These are phyloP conservation scores for Monoplex corrugatus DNA, from an alignment of 2,888 invertebrate species.

Conservation along the genomic window DNA sequence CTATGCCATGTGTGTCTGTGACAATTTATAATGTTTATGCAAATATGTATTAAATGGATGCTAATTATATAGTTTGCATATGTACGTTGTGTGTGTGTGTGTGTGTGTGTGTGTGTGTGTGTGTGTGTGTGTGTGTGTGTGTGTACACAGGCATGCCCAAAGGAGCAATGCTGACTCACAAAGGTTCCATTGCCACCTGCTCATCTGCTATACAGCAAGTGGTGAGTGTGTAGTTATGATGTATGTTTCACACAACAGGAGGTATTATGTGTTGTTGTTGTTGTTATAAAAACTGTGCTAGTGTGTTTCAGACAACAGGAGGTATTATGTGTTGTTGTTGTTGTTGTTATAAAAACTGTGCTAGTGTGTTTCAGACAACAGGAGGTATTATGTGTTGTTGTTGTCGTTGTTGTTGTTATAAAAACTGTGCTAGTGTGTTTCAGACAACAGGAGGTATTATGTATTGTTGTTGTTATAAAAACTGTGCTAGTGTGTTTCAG, in stretches of 20 bases:
- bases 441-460: no score
- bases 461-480: no score
- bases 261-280: no score
- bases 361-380: no score
- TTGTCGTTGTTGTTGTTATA: no score
- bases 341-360: no score
- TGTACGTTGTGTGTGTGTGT: neutral
- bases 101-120: slow-evolving; percentile 30
- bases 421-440: no score
- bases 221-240: slow-evolving; percentile 61
- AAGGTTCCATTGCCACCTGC: slow-evolving; percentile 94
- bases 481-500: no score
- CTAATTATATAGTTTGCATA: neutral
- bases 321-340: no score
- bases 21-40: neutral
- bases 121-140: neutral
- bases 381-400: no score
- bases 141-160: slow-evolving; percentile 92
- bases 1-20: neutral
- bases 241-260: slow-evolving; percentile 33
- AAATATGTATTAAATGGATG: neutral
- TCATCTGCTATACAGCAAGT: slow-evolving; percentile 86
- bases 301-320: no score
- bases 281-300: no score
- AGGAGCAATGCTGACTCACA: slow-evolving; percentile 98